phyloP scores from a whole-genome alignment of 2,888 invertebrate genomes.

The Heliconius ethilla region DNA sequence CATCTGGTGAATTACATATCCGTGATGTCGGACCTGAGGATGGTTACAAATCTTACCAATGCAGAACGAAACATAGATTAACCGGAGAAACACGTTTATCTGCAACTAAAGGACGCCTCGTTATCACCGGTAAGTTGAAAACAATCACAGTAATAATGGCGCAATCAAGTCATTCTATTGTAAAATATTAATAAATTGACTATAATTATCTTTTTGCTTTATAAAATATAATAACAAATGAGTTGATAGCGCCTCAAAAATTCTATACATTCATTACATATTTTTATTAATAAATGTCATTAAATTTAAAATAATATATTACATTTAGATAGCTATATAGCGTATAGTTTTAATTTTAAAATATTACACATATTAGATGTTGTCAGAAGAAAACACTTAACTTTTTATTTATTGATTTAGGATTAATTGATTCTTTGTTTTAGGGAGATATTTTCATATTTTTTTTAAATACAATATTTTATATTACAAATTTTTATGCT shows the following conservation, averaged over 20 bases:
- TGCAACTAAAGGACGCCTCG: slow-evolving; percentile 95
- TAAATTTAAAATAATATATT: background rate
- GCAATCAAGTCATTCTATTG: slow-evolving; percentile 46
- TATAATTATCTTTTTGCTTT: background rate
- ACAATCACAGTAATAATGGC: slow-evolving; percentile 19
- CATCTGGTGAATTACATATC: slow-evolving; percentile 97
- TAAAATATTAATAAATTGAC: background rate
- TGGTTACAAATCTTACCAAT: slow-evolving; percentile 96
- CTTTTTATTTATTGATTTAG: background rate
- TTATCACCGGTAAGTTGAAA: slow-evolving; percentile 94
- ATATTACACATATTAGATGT: background rate
- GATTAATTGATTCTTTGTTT: background rate
- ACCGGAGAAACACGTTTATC: slow-evolving; percentile 96
- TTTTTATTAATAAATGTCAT: background rate
- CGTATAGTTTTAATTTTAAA: background rate
- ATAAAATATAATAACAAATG: background rate
- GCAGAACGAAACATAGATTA: slow-evolving; percentile 94
- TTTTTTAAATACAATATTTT: background rate
- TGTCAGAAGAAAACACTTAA: background rate
- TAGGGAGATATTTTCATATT: slow-evolving; percentile 1
- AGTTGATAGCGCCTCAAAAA: slow-evolving; percentile 9
- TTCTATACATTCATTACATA: background rate
- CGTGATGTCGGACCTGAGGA: slow-evolving; percentile 97
- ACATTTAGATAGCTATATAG: background rate
- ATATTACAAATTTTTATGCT: background rate